Conservation (phyloP, 2,888 invertebrate genomes). For the Ophion ventricosus region DNA sequence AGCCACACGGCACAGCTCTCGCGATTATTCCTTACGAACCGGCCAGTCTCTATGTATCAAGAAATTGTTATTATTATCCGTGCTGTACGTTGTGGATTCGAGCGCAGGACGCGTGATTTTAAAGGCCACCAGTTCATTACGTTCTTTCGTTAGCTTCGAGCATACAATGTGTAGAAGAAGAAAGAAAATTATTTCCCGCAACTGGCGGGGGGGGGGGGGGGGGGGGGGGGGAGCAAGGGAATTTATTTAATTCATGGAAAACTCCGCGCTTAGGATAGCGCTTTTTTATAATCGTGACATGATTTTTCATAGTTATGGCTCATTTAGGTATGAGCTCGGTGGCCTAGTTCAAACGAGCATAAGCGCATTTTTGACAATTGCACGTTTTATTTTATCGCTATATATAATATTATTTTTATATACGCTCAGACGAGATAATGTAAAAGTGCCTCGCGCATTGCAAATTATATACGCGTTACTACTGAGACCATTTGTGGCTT, state of each 20-base stretch:
- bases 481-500: conserved; percentile 21
- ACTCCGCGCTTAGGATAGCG: background rate
- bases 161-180: conserved; percentile 6
- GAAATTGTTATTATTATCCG: conserved; percentile 9
- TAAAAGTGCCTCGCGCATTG: conserved; percentile 44
- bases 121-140: conserved; percentile 6
- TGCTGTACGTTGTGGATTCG: conserved; percentile 2
- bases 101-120: conserved; percentile 28
- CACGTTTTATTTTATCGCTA: background rate
- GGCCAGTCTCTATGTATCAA: background rate
- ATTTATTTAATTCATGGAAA: conserved; percentile 29
- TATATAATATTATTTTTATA: conserved; percentile 36
- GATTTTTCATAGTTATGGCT: conserved; percentile 35
- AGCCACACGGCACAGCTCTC: conserved; percentile 30
- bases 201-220: background rate
- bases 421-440: conserved; percentile 23
- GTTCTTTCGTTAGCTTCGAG: conserved; percentile 36
- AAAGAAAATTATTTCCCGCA: conserved; percentile 8
- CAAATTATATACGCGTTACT: conserved; percentile 32
- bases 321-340: conserved; percentile 20
- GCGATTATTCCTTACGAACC: conserved; percentile 48
- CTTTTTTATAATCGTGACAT: conserved; percentile 34
- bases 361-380: conserved; percentile 36
- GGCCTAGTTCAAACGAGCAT: conserved; percentile 51
- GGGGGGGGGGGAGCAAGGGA: background rate